Conservation (phyloP, 2,888 invertebrate species). For the Phengaris arion region DNA sequence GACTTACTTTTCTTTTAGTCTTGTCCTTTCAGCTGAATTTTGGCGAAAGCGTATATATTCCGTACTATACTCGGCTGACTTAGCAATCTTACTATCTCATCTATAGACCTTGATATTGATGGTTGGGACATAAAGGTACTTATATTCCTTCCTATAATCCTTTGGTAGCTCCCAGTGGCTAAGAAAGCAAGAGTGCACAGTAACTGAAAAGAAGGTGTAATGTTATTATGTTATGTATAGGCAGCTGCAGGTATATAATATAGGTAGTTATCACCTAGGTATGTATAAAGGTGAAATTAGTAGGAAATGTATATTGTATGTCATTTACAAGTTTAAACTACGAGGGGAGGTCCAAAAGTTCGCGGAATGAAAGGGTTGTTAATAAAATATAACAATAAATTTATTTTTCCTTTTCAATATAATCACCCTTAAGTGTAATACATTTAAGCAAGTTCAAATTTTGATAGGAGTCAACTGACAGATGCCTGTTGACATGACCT, state of each 20-base stretch:
- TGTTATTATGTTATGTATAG: not conserved
- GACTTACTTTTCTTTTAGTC: not conserved
- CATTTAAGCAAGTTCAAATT: too few species aligned
- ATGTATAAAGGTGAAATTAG: not conserved
- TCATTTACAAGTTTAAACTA: too few species aligned
- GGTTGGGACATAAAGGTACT: not conserved
- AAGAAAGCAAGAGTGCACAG: not conserved
- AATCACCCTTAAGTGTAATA: too few species aligned
- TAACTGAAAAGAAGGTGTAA: not conserved
- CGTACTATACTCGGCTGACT: not conserved
- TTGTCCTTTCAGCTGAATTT: not conserved
- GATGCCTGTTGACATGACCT: too few species aligned
- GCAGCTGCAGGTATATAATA: not conserved
- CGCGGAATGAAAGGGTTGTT: too few species aligned
- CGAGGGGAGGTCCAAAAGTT: too few species aligned
- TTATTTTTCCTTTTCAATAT: too few species aligned
- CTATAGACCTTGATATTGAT: not conserved
- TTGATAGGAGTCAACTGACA: too few species aligned
- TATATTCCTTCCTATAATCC: not conserved
- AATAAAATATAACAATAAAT: too few species aligned
- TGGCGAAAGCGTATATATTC: not conserved
- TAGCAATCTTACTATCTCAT: not conserved
- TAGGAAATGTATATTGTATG: not conserved
- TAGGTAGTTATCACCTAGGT: not conserved
- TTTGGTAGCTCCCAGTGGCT: not conserved